Percentiles rank a stretch among this genome's conserved stretches.
These are phyloP conservation scores for Caenorhabditis zanzibari DNA, from an alignment of 2,888 invertebrate species.

Conservation along the genomic window DNA sequence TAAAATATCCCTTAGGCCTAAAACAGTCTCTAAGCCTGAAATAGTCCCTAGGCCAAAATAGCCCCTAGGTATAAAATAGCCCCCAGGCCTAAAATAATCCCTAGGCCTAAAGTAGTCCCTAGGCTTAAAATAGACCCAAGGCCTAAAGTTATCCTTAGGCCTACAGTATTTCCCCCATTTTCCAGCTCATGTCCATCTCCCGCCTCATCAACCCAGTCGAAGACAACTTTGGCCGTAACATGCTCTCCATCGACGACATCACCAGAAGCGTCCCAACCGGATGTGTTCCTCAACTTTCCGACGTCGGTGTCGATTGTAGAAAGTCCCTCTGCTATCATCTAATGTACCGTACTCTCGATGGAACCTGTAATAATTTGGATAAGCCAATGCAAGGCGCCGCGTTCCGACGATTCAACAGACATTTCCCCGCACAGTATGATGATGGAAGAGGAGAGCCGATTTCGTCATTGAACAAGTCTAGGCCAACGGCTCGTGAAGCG, in stretches of 20 bases:
- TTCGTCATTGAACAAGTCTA: constrained; percentile 69
- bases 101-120: too few relatives aligned
- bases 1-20: too few relatives aligned
- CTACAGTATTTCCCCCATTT: neutral
- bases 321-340: constrained; percentile 80
- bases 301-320: constrained; percentile 84
- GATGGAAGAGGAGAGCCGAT: constrained; percentile 81
- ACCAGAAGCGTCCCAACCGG: constrained; percentile 80
- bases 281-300: constrained; percentile 80
- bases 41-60: too few relatives aligned
- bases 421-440: constrained; percentile 82
- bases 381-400: constrained; percentile 95
- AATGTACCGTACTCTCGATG: constrained; percentile 89
- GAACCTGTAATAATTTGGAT: constrained; percentile 95
- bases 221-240: constrained; percentile 73
- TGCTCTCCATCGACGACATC: constrained; percentile 81
- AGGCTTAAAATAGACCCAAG: too few relatives aligned
- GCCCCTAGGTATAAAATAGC: too few relatives aligned
- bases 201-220: constrained; percentile 73
- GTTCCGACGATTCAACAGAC: constrained; percentile 87
- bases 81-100: too few relatives aligned
- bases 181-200: constrained; percentile 68
- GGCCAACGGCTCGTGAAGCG: constrained; percentile 80
- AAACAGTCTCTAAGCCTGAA: too few relatives aligned
- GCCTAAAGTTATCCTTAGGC: too few relatives aligned